phyloP scores from a whole-genome alignment of 2,888 invertebrate genomes.

The Halocaridina rubra region DNA sequence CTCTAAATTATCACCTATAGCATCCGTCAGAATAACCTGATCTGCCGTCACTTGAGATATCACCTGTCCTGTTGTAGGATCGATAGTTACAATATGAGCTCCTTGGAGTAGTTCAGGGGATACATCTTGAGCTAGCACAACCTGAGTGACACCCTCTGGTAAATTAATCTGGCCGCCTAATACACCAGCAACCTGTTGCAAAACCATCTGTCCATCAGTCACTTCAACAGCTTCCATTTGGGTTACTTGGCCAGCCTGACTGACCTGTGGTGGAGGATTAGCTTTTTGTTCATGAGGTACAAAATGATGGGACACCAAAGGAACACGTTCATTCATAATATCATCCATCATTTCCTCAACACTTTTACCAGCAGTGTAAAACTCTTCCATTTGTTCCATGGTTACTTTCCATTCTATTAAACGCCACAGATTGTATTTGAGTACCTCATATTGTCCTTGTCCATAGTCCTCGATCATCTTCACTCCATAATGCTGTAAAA shows the following conservation, averaged over 20 bases:
- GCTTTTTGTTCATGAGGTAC: conserved; percentile 40
- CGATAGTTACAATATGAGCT: conserved; percentile 62
- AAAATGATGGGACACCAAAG: conserved; percentile 57
- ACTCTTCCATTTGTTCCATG: conserved; percentile 63
- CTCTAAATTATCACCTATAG: conserved; percentile 45
- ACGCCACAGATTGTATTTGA: conserved; percentile 63
- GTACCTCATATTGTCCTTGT: conserved; percentile 62
- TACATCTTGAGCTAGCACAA: conserved; percentile 61
- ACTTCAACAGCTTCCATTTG: conserved; percentile 56
- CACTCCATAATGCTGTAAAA: conserved; percentile 62
- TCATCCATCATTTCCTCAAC: conserved; percentile 64
- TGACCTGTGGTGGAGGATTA: not conserved
- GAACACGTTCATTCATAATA: conserved; percentile 62
- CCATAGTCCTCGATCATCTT: conserved; percentile 64
- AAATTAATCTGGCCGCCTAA: conserved; percentile 53
- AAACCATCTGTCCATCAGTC: conserved; percentile 42
- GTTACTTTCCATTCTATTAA: conserved; percentile 63
- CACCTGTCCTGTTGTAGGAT: conserved; percentile 62
- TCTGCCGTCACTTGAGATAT: conserved; percentile 62
- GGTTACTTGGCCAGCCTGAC: conserved; percentile 26
- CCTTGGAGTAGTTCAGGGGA: conserved; percentile 62
- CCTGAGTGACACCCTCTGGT: conserved; percentile 60
- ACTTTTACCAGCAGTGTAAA: conserved; percentile 60
- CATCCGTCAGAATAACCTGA: conserved; percentile 56
- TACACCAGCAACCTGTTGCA: conserved; percentile 51